A percentile compares a stretch with the other conserved stretches of the same genome.
Evolutionary conservation across 2,888 invertebrate genomes (phyloP).

Genomic region (Andrena chrysosceles): DNA sequence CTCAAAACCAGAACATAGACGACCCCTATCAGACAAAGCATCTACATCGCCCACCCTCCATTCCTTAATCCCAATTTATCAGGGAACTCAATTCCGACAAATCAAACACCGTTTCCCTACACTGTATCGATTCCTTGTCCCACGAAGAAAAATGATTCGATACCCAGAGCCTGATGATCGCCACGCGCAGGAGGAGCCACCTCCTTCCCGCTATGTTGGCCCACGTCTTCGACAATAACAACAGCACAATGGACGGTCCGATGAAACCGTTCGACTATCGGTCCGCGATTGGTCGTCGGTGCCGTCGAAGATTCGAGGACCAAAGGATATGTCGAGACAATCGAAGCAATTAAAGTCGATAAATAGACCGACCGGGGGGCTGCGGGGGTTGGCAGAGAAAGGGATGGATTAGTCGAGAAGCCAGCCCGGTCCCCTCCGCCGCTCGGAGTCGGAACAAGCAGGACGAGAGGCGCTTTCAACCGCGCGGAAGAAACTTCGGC

Average conservation of each 20-base stretch:
- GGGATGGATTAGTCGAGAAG: constrained; percentile 56
- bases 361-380: constrained; percentile 59
- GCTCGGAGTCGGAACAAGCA: constrained; percentile 4
- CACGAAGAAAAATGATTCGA: constrained; percentile 34
- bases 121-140: neutral
- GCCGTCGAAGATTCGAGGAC: constrained; percentile 28
- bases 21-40: neutral
- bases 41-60: neutral
- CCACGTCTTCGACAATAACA: neutral
- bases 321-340: constrained; percentile 62
- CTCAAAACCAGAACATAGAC: neutral
- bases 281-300: constrained; percentile 36
- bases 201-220: neutral
- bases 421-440: neutral
- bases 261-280: constrained; percentile 58
- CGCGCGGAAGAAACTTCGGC: constrained; percentile 21
- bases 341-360: constrained; percentile 73
- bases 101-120: neutral
- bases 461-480: constrained; percentile 16
- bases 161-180: constrained; percentile 6
- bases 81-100: constrained; percentile 12
- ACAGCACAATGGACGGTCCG: constrained; percentile 7
- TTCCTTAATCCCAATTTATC: constrained; percentile 16
- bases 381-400: constrained; percentile 2
- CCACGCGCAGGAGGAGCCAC: neutral